Percentiles rank a stretch among this genome's conserved stretches.
Conservation (phyloP, 2,113 vertebrate species). For the Tychaedon coryphoeus region DNA sequence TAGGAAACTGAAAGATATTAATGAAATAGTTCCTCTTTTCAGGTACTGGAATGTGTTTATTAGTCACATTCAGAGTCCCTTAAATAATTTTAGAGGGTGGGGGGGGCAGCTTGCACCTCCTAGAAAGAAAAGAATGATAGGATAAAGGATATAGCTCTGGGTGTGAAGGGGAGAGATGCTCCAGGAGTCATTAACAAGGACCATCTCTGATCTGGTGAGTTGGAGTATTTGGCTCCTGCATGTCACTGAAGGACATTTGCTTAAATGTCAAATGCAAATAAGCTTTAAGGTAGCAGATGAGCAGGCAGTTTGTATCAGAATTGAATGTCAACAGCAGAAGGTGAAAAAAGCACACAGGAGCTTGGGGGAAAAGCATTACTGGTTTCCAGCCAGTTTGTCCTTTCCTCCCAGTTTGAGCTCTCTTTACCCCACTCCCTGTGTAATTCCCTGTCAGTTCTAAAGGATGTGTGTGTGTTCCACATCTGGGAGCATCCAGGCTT, state of each 20-base stretch:
- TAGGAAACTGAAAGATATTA: conserved; percentile 83
- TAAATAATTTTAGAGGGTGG: background rate
- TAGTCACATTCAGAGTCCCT: background rate
- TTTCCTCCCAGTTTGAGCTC: background rate
- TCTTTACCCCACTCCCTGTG: background rate
- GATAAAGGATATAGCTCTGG: background rate
- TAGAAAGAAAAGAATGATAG: background rate
- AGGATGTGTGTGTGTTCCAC: background rate
- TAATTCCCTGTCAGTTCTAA: background rate
- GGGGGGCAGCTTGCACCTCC: background rate
- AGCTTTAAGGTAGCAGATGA: background rate
- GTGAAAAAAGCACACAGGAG: background rate
- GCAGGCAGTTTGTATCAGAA: background rate
- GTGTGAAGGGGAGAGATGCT: background rate
- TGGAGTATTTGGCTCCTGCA: background rate
- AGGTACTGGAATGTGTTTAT: conserved; percentile 73
- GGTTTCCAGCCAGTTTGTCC: background rate
- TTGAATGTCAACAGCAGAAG: background rate
- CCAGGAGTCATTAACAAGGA: background rate
- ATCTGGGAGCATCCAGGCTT: background rate
- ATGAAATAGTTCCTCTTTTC: conserved; percentile 88
- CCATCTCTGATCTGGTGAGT: background rate
- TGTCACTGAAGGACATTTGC: background rate
- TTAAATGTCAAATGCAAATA: background rate
- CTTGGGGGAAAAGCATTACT: background rate